Percentiles rank a stretch among this genome's conserved stretches.
Evolutionary conservation across 1,140 invertebrate genomes (phyloP).

Genomic region (Chrysoperla carnea): DNA sequence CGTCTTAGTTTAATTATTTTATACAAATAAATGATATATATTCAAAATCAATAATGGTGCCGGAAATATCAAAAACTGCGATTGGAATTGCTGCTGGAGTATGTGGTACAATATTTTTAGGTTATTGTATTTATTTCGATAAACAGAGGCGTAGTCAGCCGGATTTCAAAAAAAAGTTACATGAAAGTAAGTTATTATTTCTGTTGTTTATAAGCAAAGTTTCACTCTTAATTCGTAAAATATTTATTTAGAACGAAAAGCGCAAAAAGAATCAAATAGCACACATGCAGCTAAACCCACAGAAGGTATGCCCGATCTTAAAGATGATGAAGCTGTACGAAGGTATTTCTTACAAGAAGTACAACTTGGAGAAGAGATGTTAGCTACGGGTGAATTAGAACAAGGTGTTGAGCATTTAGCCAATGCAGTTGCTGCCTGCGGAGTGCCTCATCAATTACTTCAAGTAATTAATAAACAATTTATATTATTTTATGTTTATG

Average conservation of each 20-base stretch:
- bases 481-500: no score
- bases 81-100: conserved; percentile 70
- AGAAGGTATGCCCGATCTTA: conserved; percentile 62
- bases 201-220: no score
- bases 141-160: conserved; percentile 82
- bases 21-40: no score
- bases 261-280: conserved; percentile 27
- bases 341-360: conserved; percentile 80
- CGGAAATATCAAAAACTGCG: conserved; percentile 15
- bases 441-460: conserved; percentile 81
- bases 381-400: conserved; percentile 71
- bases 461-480: conserved; percentile 29
- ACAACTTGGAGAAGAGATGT: conserved; percentile 76
- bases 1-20: no score
- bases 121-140: conserved; percentile 97
- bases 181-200: conserved; percentile 55
- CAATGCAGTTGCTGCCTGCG: conserved; percentile 87
- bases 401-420: conserved; percentile 85
- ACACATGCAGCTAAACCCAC: conserved; percentile 15
- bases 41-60: no score
- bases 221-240: no score
- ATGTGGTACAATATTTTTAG: conserved; percentile 74
- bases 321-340: conserved; percentile 83
- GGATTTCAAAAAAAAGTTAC: conserved; percentile 86
- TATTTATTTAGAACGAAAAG: conserved; percentile 29